Evolutionary conservation across 2,797 vertebrate species (phyloP).

Genomic region (Hypotaenidia philippensis): DNA sequence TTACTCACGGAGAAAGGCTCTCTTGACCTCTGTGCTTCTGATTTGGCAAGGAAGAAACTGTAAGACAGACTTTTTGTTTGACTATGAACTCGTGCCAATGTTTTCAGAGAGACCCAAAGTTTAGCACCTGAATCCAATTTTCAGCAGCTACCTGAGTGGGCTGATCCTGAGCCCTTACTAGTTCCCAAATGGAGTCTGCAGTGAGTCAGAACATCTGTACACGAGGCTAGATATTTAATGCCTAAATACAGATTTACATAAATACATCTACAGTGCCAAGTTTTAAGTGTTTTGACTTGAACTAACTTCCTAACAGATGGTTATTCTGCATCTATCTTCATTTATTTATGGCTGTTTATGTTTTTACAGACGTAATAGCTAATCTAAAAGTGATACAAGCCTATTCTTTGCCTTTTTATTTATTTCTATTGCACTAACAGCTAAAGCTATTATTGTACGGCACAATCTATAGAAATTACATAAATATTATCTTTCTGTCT

Average conservation of each 20-base stretch:
- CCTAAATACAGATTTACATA: constrained; percentile 29
- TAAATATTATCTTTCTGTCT: not conserved
- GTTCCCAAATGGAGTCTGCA: not conserved
- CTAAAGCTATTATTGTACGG: not conserved
- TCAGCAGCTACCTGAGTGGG: not conserved
- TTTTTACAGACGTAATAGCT: not conserved
- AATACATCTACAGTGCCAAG: constrained; percentile 33
- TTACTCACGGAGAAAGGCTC: not conserved
- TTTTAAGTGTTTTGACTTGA: constrained; percentile 64
- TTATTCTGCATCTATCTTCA: constrained; percentile 43
- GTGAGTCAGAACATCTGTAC: constrained; percentile 38
- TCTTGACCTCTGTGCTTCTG: not conserved
- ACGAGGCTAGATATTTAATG: not conserved
- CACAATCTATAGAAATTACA: not conserved
- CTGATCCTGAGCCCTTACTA: not conserved
- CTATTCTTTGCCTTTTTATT: constrained; percentile 9
- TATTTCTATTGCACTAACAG: constrained; percentile 3
- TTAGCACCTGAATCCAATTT: constrained; percentile 30
- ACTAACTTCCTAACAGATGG: constrained; percentile 58
- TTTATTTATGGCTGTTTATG: constrained; percentile 54
- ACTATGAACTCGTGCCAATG: not conserved
- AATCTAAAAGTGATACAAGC: not conserved
- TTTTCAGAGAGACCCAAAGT: not conserved
- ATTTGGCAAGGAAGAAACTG: not conserved
- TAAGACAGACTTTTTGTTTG: not conserved